Conservation (phyloP, 2,113 vertebrate species). For the Alexandromys fortis region DNA sequence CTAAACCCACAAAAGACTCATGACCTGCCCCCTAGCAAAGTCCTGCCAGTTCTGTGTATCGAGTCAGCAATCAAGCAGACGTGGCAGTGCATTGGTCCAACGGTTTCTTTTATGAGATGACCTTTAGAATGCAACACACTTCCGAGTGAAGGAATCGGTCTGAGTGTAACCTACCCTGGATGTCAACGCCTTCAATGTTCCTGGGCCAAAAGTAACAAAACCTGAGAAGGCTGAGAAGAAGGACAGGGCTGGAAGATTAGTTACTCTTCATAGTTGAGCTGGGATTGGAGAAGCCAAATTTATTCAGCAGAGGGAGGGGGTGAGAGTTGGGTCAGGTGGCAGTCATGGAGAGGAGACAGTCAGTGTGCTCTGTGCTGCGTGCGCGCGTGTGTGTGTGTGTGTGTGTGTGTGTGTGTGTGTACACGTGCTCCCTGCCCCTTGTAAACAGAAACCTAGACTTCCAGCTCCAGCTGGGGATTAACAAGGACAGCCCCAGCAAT, state of each 20-base stretch:
- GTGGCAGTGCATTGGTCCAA: neutral
- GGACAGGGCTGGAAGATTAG: neutral
- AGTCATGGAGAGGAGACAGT: too few species aligned
- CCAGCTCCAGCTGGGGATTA: neutral
- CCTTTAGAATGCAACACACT: neutral
- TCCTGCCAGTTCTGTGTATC: neutral
- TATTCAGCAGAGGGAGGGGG: neutral
- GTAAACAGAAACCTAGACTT: neutral
- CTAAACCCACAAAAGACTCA: neutral
- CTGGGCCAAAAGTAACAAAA: conserved; percentile 58
- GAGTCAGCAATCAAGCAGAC: neutral
- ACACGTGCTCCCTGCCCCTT: too few species aligned
- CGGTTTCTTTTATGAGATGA: neutral
- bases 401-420: neutral
- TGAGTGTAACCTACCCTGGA: neutral
- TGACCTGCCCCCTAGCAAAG: neutral
- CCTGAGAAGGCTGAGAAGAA: conserved; percentile 23
- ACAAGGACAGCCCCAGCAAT: too few species aligned
- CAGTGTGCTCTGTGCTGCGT: too few species aligned
- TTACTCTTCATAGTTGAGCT: neutral
- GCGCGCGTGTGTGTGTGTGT: neutral
- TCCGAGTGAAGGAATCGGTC: neutral
- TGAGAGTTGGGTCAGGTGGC: too few species aligned
- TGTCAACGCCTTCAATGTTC: neutral
- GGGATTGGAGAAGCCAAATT: neutral